A percentile compares a stretch with the other conserved stretches of the same genome.
Evolutionary conservation across 2,797 vertebrate genomes (phyloP).

Genomic region (Onychomys torridus): DNA sequence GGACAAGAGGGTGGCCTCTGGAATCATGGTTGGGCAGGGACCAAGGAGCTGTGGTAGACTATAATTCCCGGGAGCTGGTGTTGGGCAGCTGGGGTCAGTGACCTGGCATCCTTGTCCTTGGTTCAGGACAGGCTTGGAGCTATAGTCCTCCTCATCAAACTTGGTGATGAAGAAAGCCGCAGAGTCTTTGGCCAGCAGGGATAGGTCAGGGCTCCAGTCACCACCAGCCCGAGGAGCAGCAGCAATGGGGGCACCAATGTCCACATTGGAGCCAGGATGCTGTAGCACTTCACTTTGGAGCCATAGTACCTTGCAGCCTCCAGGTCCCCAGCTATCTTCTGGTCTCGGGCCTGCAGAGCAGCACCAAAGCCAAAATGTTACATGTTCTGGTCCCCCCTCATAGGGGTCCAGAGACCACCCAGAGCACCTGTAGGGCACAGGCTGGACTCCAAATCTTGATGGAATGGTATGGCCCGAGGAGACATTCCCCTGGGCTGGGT

Average conservation of each 20-base stretch:
- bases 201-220: too few species aligned
- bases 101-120: background rate
- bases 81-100: background rate
- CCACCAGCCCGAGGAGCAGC: too few species aligned
- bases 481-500: too few species aligned
- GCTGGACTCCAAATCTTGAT: background rate
- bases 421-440: background rate
- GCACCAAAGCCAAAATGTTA: background rate
- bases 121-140: accelerated
- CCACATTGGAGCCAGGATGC: constrained; percentile 94
- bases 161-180: constrained; percentile 95
- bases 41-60: accelerated
- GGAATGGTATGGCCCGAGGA: background rate
- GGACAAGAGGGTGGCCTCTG: background rate
- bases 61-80: background rate
- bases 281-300: constrained; percentile 96
- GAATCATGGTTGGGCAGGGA: background rate
- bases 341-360: constrained; percentile 92
- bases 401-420: background rate
- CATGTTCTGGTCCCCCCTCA: accelerated
- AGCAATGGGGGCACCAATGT: constrained; percentile 93
- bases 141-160: constrained; percentile 82
- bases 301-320: constrained; percentile 93
- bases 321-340: constrained; percentile 94
- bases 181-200: constrained; percentile 89